Conservation (phyloP, 2,797 vertebrate genomes). For the Sebastiscus albofasciatus region DNA sequence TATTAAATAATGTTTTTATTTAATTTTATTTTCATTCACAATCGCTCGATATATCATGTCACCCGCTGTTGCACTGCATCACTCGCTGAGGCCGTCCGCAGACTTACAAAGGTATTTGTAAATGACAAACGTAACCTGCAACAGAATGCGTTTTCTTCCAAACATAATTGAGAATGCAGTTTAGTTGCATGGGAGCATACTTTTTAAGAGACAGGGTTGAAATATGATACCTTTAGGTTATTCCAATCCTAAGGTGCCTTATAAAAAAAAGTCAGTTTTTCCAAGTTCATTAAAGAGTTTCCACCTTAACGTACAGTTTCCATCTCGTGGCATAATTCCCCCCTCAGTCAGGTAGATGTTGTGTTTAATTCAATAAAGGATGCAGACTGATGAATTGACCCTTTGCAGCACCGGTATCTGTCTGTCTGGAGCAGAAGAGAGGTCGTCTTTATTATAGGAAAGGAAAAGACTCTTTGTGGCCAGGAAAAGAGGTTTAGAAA, state of each 20-base stretch:
- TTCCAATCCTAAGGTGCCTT: not conserved
- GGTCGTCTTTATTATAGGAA: constrained; percentile 29
- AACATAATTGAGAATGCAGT: too few species aligned
- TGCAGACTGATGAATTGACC: constrained; percentile 24
- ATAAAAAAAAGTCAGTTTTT: not conserved
- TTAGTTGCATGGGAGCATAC: too few species aligned
- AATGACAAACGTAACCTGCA: too few species aligned
- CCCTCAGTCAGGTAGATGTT: constrained; percentile 24
- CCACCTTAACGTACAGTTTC: not conserved
- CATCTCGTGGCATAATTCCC: constrained; percentile 3
- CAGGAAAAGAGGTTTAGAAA: constrained; percentile 50
- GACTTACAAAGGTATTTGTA: too few species aligned
- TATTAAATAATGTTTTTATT: too few species aligned
- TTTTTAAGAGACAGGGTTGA: too few species aligned
- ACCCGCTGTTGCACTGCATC: too few species aligned
- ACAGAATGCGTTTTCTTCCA: too few species aligned
- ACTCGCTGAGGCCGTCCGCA: too few species aligned
- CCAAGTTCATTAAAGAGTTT: constrained; percentile 11
- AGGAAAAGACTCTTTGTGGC: constrained; percentile 43
- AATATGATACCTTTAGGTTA: not conserved
- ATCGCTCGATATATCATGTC: too few species aligned
- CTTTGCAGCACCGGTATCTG: constrained; percentile 8
- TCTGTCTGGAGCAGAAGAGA: constrained; percentile 20
- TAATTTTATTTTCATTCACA: too few species aligned
- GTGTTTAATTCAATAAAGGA: constrained; percentile 35